phyloP scores from a whole-genome alignment of 2,888 invertebrate genomes.

The Hydriomena furcata region DNA sequence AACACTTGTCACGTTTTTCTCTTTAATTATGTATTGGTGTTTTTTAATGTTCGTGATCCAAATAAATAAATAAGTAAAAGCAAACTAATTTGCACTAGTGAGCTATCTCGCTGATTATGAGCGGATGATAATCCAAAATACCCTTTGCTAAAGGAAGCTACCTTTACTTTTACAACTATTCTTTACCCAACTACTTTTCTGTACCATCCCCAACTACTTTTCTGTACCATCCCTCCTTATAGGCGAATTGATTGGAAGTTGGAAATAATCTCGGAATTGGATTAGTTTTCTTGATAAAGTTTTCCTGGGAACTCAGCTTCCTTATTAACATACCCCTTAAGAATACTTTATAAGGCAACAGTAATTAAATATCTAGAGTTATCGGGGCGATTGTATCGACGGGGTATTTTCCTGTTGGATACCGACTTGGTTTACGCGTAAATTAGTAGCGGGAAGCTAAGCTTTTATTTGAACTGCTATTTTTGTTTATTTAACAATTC shows the following conservation, averaged over 20 bases:
- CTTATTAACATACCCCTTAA: constrained; percentile 63
- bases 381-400: constrained; percentile 37
- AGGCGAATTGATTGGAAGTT: constrained; percentile 74
- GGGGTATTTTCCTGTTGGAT: constrained; percentile 26
- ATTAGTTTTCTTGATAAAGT: constrained; percentile 69
- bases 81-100: too few relatives aligned
- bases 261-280: constrained; percentile 70
- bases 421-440: constrained; percentile 19
- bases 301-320: constrained; percentile 51
- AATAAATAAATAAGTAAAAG: too few relatives aligned
- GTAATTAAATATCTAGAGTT: constrained; percentile 56
- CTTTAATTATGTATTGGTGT: too few relatives aligned
- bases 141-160: background rate
- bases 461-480: background rate
- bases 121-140: too few relatives aligned
- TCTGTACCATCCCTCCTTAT: constrained; percentile 53
- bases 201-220: constrained; percentile 21
- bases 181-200: constrained; percentile 22
- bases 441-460: constrained; percentile 9
- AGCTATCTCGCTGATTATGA: too few relatives aligned
- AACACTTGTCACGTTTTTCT: too few relatives aligned
- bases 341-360: constrained; percentile 54
- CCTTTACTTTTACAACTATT: constrained; percentile 20
- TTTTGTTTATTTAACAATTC: background rate
- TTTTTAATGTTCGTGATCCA: too few relatives aligned